Base-by-base conservation (phyloP, 1,140 invertebrate species). In the Mamestra configurata region DNA sequence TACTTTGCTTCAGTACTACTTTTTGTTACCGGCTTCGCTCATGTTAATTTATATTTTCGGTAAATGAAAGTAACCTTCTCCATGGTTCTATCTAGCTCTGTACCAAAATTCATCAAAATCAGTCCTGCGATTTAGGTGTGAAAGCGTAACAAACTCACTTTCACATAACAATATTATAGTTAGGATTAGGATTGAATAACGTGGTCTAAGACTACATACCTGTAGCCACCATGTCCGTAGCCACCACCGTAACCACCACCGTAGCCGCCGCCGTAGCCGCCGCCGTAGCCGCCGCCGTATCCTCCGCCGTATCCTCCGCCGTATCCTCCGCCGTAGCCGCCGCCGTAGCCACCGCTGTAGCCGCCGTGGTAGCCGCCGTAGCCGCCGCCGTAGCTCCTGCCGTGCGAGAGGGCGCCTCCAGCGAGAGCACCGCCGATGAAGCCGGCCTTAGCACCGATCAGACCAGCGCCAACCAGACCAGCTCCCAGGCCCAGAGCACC, bases 381-480 rank as follows among this genome's bases (percentile, higher is more conserved):
- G 57, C 83, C 81, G 22, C 49, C 87, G 10, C 90, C 90, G 73
- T 87, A 90, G 75, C 91, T 89, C 31, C 86, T 84, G 72, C 88
- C 89, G 40, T 72, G 49, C 18, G 37, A 66, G 20, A 92, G 80
- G 0, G 88, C 86, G 6, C 79, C 71, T 15, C 89, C 85, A 0
- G 87, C 90, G n/a, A 94, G 71, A 4, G 90, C 92, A 1, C 92
- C 93, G 0, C 92, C 92, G n/a, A 92, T 71, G 37, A 92, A 80
- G 10, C 93, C 93, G 64, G 86, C 91, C 57, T 91, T 92, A 77
- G 89, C 91, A 2, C 93, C 93, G 31, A 92, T 73, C 8, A 90
- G 57, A 51, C 89, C 90, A 35, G 91, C 90, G 1, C 90, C 91
- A 3, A 92, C 68, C 1, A 81, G 7, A 24, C 84, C 86, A 4